Percentiles rank a stretch among this genome's conserved stretches.
Conservation (phyloP, 2,113 vertebrate genomes). For the Phylloscopus trochiloides region DNA sequence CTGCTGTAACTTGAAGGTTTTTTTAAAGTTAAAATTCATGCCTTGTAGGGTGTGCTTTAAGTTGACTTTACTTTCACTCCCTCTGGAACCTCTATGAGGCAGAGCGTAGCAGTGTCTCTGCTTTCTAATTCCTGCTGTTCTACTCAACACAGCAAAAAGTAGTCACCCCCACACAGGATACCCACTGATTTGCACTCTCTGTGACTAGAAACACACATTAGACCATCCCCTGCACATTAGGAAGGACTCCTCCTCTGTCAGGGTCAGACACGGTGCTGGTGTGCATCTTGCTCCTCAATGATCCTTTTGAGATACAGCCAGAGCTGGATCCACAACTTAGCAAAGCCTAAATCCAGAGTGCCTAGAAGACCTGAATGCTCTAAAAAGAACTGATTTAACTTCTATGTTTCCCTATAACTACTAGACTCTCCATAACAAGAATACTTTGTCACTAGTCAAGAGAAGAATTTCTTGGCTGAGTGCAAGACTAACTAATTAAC, state of each 20-base stretch:
- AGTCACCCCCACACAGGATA: too few species aligned
- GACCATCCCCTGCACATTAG: not conserved
- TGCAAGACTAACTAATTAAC: not conserved
- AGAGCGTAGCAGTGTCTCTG: fast-evolving
- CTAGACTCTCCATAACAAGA: not conserved
- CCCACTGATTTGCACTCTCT: not conserved
- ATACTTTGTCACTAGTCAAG: not conserved
- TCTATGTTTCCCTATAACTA: not conserved
- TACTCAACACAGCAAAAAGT: not conserved
- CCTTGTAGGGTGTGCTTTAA: not conserved
- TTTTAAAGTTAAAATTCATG: not conserved
- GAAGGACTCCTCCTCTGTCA: not conserved
- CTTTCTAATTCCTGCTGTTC: not conserved
- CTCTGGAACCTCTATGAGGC: not conserved
- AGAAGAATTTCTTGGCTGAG: not conserved
- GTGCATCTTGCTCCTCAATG: not conserved
- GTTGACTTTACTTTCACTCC: not conserved
- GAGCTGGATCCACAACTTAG: not conserved
- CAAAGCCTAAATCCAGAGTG: not conserved
- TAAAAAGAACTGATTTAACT: not conserved
- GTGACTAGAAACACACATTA: not conserved
- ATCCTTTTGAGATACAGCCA: not conserved
- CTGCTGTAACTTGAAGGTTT: not conserved
- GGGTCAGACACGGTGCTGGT: not conserved
- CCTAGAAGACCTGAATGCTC: not conserved